Percentiles rank a stretch among this genome's conserved stretches.
phyloP scores from a whole-genome alignment of 2,888 invertebrate genomes.

The Lacanobia wlatinum region DNA sequence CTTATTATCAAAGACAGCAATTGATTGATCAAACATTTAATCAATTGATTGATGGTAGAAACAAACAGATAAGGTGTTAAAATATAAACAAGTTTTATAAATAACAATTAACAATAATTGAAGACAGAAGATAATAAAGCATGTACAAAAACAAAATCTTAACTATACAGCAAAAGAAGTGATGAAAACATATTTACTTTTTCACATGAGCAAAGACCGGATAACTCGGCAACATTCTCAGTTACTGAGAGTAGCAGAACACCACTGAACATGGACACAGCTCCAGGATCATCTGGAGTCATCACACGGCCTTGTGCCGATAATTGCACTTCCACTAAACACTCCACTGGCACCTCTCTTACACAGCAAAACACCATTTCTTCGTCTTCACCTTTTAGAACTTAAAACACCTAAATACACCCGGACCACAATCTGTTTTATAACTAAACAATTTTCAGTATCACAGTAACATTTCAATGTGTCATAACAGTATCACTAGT shows the following conservation, averaged over 20 bases:
- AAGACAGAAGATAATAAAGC: slow-evolving; percentile 71
- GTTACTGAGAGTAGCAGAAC: slow-evolving; percentile 64
- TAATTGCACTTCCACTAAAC: slow-evolving; percentile 79
- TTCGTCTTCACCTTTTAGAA: slow-evolving; percentile 79
- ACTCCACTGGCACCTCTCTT: slow-evolving; percentile 79
- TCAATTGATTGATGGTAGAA: slow-evolving; percentile 14
- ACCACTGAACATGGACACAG: slow-evolving; percentile 81
- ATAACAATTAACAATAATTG: slow-evolving; percentile 62
- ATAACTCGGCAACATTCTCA: slow-evolving; percentile 67
- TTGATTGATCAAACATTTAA: slow-evolving; percentile 34
- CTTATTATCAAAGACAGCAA: slow-evolving; percentile 20
- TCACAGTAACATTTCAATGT: slow-evolving; percentile 83
- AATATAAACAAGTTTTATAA: slow-evolving; percentile 56
- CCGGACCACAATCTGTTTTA: slow-evolving; percentile 83
- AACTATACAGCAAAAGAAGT: slow-evolving; percentile 79
- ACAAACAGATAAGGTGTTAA: slow-evolving; percentile 43
- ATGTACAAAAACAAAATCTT: slow-evolving; percentile 76
- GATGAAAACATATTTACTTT: slow-evolving; percentile 88
- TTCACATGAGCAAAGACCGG: slow-evolving; percentile 71
- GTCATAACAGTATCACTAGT: slow-evolving; percentile 86
- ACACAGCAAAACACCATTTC: slow-evolving; percentile 83
- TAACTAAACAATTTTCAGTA: slow-evolving; percentile 81
- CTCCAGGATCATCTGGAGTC: slow-evolving; percentile 75
- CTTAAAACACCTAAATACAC: slow-evolving; percentile 87
- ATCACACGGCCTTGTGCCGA: slow-evolving; percentile 70